phyloP scores from a whole-genome alignment of 2,797 vertebrate genomes.

The Varecia variegata region DNA sequence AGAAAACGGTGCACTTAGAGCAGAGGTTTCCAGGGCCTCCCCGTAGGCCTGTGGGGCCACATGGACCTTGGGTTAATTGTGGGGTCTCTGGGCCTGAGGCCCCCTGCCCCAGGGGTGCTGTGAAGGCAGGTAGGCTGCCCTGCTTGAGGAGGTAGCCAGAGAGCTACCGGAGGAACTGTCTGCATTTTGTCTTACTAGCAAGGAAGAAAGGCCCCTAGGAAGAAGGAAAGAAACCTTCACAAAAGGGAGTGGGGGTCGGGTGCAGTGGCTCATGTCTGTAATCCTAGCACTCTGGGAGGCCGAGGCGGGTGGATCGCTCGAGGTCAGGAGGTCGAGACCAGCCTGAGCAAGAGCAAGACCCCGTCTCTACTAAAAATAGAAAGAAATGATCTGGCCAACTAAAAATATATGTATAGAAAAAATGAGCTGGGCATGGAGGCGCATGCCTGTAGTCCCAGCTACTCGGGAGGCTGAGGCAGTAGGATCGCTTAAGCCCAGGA shows the following conservation, averaged over 20 bases:
- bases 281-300: no score
- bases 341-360: no score
- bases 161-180: not conserved
- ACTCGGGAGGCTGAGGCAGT: no score
- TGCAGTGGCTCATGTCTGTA: no score
- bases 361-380: no score
- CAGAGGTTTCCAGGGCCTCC: not conserved
- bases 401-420: no score
- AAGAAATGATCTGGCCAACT: no score
- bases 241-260: not conserved
- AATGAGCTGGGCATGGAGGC: no score
- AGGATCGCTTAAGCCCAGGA: no score
- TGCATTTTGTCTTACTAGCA: not conserved
- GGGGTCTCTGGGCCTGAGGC: not conserved
- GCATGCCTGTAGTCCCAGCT: no score
- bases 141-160: not conserved
- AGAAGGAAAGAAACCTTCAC: not conserved
- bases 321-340: no score
- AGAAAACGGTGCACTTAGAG: not conserved
- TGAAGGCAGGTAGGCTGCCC: not conserved
- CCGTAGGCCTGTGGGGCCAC: not conserved
- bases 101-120: not conserved
- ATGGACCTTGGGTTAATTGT: not conserved
- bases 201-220: not conserved
- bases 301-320: no score